Evolutionary conservation across 2,797 vertebrate species (phyloP).

Genomic region (Apodemus agrarius): DNA sequence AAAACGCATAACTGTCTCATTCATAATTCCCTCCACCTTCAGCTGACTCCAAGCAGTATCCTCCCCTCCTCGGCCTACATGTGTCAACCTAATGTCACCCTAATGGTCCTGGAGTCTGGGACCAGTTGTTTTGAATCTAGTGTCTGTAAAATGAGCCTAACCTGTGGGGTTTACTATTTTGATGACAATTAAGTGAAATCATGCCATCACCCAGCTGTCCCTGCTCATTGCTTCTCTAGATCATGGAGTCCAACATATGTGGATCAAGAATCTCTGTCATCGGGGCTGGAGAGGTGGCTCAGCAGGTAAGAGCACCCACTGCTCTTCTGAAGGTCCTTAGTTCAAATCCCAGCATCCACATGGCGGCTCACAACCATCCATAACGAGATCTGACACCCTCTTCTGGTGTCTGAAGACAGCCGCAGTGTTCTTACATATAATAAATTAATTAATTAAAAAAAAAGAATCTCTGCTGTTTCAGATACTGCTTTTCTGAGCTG

Average conservation of each 20-base stretch:
- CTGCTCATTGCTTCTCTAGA: neutral
- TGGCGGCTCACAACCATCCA: too few species aligned
- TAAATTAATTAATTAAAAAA: too few species aligned
- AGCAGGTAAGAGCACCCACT: too few species aligned
- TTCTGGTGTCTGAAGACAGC: too few species aligned
- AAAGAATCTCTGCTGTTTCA: neutral
- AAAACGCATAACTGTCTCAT: neutral
- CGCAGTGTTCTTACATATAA: too few species aligned
- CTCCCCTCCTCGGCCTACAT: neutral
- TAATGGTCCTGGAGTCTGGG: neutral
- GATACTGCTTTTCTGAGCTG: neutral
- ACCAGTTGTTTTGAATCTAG: neutral
- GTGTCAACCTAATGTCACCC: neutral
- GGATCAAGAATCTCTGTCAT: neutral
- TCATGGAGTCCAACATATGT: neutral
- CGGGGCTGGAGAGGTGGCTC: too few species aligned
- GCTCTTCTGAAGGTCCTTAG: too few species aligned
- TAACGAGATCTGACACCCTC: too few species aligned
- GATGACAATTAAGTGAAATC: neutral
- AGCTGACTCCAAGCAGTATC: neutral
- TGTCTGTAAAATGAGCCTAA: constrained; percentile 6
- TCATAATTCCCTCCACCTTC: neutral
- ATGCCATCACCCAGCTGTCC: neutral
- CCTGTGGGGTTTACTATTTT: neutral
- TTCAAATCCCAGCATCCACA: too few species aligned